A percentile compares a stretch with the other conserved stretches of the same genome.
These are phyloP conservation scores for Neodiprion pinetum DNA, from an alignment of 1,140 invertebrate genomes.

Conservation along the genomic window DNA sequence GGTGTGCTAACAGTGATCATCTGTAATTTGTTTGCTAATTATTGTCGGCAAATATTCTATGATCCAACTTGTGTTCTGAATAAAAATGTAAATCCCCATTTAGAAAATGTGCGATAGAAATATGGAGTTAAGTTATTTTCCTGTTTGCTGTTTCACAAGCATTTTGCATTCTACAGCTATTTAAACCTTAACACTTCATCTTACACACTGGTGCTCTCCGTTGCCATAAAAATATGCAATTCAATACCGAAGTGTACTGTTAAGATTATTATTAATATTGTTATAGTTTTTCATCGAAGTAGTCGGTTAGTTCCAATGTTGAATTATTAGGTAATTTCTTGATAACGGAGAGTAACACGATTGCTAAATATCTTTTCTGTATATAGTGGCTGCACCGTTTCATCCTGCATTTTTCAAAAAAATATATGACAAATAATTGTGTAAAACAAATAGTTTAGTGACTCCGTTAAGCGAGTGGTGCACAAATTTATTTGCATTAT, in stretches of 20 bases:
- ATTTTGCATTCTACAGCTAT: neutral
- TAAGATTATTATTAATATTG: no score
- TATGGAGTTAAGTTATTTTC: constrained; percentile 3
- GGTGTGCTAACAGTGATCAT: no score
- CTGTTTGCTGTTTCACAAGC: neutral
- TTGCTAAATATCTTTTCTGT: neutral
- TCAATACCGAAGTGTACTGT: neutral
- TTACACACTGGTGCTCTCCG: neutral
- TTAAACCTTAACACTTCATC: neutral
- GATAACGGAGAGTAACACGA: neutral
- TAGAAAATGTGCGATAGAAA: neutral
- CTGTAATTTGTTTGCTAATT: no score
- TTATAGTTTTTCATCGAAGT: no score
- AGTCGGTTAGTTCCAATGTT: no score
- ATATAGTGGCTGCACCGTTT: neutral
- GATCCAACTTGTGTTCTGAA: neutral
- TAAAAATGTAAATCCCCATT: neutral
- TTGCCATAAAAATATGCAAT: neutral
- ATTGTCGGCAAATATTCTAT: no score
- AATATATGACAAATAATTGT: neutral
- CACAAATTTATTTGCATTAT: neutral
- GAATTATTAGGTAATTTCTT: neutral
- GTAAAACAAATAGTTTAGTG: neutral
- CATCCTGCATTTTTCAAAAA: neutral
- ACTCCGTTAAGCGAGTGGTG: neutral